These are phyloP conservation scores for Pterocles burchelli DNA, from an alignment of 2,113 vertebrate species.

Conservation along the genomic window DNA sequence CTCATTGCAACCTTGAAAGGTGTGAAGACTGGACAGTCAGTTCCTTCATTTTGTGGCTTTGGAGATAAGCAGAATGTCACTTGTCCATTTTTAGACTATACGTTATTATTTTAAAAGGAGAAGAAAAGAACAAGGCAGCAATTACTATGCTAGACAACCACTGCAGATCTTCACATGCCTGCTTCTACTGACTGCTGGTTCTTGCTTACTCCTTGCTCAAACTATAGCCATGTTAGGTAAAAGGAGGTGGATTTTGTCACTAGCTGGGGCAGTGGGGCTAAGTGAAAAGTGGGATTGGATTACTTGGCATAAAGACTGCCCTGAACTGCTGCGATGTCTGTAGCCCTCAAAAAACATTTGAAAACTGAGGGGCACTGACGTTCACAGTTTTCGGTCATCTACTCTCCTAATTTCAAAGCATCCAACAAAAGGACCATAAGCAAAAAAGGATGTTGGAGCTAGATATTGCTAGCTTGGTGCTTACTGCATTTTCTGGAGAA, in stretches of 20 bases:
- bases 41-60: background rate
- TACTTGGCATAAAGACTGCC: background rate
- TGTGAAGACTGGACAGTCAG: background rate
- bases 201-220: background rate
- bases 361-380: accelerated
- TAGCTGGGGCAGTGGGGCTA: background rate
- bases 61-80: background rate
- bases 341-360: background rate
- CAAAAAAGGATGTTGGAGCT: background rate
- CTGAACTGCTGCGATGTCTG: background rate
- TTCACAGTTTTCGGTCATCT: background rate
- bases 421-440: background rate
- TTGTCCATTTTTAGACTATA: background rate
- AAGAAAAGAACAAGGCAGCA: background rate
- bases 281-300: background rate
- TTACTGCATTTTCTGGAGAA: background rate
- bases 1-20: background rate
- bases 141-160: background rate
- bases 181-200: background rate
- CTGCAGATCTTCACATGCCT: background rate
- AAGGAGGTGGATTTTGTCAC: background rate
- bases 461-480: background rate
- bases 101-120: background rate
- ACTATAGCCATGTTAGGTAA: accelerated
- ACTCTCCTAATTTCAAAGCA: background rate